Conservation (phyloP, 2,113 vertebrate genomes). For the Candoia aspera region DNA sequence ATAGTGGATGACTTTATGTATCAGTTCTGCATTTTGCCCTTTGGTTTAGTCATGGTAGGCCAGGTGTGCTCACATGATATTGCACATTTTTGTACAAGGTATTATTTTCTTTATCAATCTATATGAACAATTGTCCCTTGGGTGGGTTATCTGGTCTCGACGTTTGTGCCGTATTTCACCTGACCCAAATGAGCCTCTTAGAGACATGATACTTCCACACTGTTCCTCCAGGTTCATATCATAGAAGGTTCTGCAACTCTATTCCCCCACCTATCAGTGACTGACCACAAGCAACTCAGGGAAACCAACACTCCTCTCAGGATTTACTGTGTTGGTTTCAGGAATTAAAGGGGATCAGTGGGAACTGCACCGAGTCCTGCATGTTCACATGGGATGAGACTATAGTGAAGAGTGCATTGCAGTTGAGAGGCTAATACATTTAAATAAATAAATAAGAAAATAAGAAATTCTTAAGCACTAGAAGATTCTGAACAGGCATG, state of each 20-base stretch:
- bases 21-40: no score
- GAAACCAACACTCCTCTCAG: background rate
- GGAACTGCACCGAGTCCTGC: background rate
- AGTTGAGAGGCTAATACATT: background rate
- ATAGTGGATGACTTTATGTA: background rate
- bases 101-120: background rate
- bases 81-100: background rate
- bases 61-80: background rate
- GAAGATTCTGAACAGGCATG: background rate
- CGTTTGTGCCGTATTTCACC: background rate
- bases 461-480: background rate
- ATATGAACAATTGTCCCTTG: background rate
- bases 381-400: background rate
- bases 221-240: background rate
- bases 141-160: background rate
- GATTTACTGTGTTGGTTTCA: background rate
- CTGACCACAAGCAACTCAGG: background rate
- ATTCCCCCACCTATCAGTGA: background rate
- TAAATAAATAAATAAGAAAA: background rate
- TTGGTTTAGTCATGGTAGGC: background rate
- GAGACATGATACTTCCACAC: background rate
- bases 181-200: background rate
- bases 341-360: background rate
- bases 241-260: background rate
- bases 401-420: background rate